These are phyloP conservation scores for Peromyscus californicus DNA, from an alignment of 2,113 vertebrate species.

Conservation along the genomic window DNA sequence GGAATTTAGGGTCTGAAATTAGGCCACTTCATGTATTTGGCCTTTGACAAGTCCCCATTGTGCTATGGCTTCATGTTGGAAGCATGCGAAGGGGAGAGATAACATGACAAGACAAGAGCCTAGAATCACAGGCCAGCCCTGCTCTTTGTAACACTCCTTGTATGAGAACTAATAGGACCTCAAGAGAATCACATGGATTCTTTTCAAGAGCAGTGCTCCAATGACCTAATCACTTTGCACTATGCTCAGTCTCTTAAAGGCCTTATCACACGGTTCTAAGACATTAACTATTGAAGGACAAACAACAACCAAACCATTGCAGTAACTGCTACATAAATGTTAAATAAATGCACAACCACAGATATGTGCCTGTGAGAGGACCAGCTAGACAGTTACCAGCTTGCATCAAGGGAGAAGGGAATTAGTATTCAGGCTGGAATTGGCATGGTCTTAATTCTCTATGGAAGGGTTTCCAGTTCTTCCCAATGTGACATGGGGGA, in stretches of 20 bases:
- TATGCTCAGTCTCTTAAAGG: neutral
- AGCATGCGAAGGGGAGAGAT: neutral
- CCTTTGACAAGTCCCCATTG: neutral
- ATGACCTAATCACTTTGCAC: neutral
- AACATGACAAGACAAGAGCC: neutral
- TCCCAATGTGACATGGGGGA: neutral
- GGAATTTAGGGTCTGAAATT: neutral
- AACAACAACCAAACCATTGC: neutral
- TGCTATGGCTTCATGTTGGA: neutral
- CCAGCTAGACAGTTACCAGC: neutral
- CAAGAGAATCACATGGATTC: neutral
- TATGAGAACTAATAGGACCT: neutral
- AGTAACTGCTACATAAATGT: neutral
- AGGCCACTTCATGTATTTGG: neutral
- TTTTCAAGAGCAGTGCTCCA: neutral
- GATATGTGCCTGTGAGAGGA: neutral
- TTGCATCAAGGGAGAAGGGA: neutral
- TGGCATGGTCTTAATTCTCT: neutral
- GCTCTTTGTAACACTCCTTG: neutral
- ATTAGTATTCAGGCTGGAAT: neutral
- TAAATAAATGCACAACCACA: conserved; percentile 16
- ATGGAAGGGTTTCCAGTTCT: neutral
- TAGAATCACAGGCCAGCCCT: neutral
- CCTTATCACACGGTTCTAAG: neutral
- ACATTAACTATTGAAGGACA: neutral